phyloP scores from a whole-genome alignment of 1,140 invertebrate species.

The Musca domestica region DNA sequence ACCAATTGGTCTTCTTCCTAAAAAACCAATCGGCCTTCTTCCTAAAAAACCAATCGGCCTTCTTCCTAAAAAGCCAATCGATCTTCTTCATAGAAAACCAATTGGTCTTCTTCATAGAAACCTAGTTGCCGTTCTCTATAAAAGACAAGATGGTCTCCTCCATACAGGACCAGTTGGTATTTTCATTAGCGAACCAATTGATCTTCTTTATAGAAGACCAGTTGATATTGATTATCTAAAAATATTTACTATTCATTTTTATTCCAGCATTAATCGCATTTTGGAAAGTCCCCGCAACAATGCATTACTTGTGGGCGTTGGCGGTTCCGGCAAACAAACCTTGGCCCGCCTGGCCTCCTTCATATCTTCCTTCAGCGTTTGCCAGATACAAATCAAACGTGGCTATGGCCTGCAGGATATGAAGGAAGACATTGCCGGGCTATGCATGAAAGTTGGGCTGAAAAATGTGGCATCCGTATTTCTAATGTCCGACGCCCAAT shows the following conservation, averaged over 20 bases:
- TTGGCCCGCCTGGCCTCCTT: slow-evolving; percentile 83
- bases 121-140: too few species aligned
- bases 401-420: slow-evolving; percentile 84
- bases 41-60: too few species aligned
- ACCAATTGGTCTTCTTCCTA: too few species aligned
- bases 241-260: not conserved
- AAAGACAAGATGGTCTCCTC: too few species aligned
- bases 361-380: slow-evolving; percentile 85
- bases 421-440: slow-evolving; percentile 73
- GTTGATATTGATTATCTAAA: not conserved
- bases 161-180: too few species aligned
- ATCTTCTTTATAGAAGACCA: not conserved
- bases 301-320: slow-evolving; percentile 88
- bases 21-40: too few species aligned
- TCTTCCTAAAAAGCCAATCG: too few species aligned
- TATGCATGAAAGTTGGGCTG: slow-evolving; percentile 86
- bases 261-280: slow-evolving; percentile 82
- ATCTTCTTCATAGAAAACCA: too few species aligned
- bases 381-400: slow-evolving; percentile 88
- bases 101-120: too few species aligned
- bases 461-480: slow-evolving; percentile 88
- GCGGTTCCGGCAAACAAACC: slow-evolving; percentile 93
- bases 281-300: slow-evolving; percentile 89
- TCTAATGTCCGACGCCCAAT: slow-evolving; percentile 92
- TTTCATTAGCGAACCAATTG: too few species aligned